Evolutionary conservation across 1,140 invertebrate species (phyloP).

Genomic region (Zaprionus davidi): DNA sequence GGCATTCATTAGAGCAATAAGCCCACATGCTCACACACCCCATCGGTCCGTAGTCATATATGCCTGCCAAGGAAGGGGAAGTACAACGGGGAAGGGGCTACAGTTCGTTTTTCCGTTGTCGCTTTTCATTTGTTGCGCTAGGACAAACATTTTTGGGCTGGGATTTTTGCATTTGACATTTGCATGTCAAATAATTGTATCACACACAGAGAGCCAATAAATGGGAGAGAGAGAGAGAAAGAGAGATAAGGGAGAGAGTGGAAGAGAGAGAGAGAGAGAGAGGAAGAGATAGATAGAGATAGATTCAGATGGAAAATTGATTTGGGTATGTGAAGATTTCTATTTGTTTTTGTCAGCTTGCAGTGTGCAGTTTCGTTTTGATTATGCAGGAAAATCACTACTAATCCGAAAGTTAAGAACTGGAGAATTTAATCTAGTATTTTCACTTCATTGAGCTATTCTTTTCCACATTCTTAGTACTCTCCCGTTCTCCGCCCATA

Average conservation of each 20-base stretch:
- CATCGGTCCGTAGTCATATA: constrained; percentile 8
- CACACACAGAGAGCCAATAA: constrained; percentile 11
- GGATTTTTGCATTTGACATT: constrained; percentile 61
- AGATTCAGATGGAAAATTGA: neutral
- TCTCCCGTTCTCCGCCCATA: neutral
- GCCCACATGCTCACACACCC: constrained; percentile 58
- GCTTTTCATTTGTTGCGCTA: constrained; percentile 71
- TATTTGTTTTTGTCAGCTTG: constrained; percentile 18
- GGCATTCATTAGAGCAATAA: constrained; percentile 69
- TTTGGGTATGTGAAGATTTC: neutral
- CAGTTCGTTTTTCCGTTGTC: constrained; percentile 50
- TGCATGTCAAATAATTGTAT: constrained; percentile 44
- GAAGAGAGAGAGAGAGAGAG: neutral
- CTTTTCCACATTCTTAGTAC: neutral
- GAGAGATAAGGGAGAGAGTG: neutral
- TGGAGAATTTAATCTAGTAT: neutral
- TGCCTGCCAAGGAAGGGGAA: constrained; percentile 1
- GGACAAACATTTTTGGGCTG: constrained; percentile 49
- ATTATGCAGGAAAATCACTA: neutral
- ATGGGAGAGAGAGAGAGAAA: neutral
- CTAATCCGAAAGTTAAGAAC: neutral
- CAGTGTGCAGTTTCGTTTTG: neutral
- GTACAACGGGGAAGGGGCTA: neutral
- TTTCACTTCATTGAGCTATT: neutral
- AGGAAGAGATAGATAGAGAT: neutral